Conservation (phyloP, 1,140 invertebrate genomes). For the Procambarus virginalis region DNA sequence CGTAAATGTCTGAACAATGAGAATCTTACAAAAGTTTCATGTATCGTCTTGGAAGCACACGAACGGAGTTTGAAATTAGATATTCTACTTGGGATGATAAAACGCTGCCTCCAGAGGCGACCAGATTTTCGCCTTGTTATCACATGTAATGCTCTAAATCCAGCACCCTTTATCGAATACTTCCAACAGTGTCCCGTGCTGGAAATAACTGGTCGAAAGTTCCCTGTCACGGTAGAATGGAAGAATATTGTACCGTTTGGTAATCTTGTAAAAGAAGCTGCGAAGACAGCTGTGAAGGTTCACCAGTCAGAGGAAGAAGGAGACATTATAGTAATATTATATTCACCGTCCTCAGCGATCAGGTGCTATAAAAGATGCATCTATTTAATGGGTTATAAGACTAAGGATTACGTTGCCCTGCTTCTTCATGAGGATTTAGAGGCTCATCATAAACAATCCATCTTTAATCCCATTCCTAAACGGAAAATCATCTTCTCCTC, state of each 20-base stretch:
- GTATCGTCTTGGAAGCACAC: conserved; percentile 32
- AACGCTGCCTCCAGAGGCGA: not conserved
- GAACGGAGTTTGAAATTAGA: conserved; percentile 30
- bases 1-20: conserved; percentile 12
- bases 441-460: not conserved
- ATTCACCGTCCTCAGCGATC: not conserved
- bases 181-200: conserved; percentile 37
- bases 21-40: not conserved
- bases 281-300: conserved; percentile 15
- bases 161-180: conserved; percentile 18
- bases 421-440: conserved; percentile 27
- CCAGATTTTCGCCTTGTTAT: conserved; percentile 30
- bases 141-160: conserved; percentile 15
- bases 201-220: conserved; percentile 14
- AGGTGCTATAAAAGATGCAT: conserved; percentile 12
- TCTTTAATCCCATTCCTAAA: conserved; percentile 6
- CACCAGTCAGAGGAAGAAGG: conserved; percentile 19
- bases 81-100: conserved; percentile 23
- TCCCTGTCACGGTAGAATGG: conserved; percentile 30
- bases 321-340: conserved; percentile 23
- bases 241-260: not conserved
- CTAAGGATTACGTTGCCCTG: not conserved
- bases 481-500: conserved; percentile 30
- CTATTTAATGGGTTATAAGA: not conserved
- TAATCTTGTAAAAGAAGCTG: conserved; percentile 11